phyloP scores from a whole-genome alignment of 1,140 invertebrate species.

The Caenorhabditis latens region DNA sequence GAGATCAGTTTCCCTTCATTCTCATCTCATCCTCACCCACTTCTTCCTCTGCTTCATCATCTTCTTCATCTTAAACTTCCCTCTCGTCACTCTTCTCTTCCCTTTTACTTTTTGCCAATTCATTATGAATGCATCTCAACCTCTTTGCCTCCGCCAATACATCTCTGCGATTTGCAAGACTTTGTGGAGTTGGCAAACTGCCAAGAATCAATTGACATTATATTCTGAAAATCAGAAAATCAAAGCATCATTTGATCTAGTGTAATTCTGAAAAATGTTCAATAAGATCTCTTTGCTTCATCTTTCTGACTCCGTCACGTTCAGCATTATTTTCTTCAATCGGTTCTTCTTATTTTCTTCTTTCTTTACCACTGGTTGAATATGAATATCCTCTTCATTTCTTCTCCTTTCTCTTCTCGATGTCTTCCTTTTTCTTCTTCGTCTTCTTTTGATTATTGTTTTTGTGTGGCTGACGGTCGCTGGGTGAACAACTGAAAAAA shows the following conservation, averaged over 20 bases:
- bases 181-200: background rate
- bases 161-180: slow-evolving; percentile 6
- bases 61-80: background rate
- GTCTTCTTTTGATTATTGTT: slow-evolving; percentile 32
- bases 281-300: too few species aligned
- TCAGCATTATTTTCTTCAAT: slow-evolving; percentile 11
- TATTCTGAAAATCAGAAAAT: slow-evolving; percentile 17
- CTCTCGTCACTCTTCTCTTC: background rate
- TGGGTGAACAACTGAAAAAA: background rate
- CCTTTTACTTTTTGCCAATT: background rate
- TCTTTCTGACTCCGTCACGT: background rate
- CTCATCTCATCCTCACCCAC: background rate
- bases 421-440: background rate
- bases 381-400: slow-evolving; percentile 7
- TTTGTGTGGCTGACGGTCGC: slow-evolving; percentile 17
- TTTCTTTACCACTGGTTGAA: slow-evolving; percentile 7
- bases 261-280: too few species aligned
- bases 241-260: background rate
- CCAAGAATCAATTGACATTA: background rate
- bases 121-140: slow-evolving; percentile 46
- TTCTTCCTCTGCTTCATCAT: too few species aligned
- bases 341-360: background rate
- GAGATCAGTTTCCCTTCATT: slow-evolving; percentile 7
- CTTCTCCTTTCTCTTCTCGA: background rate
- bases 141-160: background rate